Base-by-base conservation (phyloP, 2,113 vertebrate species). In the Meleagris gallopavo region DNA sequence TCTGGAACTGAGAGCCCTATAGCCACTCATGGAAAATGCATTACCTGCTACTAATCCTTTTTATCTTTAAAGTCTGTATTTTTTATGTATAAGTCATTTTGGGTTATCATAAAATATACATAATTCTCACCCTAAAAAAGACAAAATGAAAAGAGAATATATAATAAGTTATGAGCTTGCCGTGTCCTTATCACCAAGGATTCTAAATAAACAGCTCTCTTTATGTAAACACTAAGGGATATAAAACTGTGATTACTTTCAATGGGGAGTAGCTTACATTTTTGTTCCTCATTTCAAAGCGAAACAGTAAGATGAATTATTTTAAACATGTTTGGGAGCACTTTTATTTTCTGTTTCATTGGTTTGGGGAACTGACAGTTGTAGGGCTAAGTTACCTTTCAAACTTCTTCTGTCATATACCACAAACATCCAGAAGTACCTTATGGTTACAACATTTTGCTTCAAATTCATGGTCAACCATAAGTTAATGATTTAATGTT, bases 21-120 rank as follows among this genome's bases (percentile, higher is more conserved):
- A 98, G 98, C 98, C 98, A 98, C 98, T 98, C 98, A 98, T 98
- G 98, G 98, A 98, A 98, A 98, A 98, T 98, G 98, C 98, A 98
- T 98, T 98, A 98, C 98, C 98, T 98, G 97, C 95, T 97, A 98
- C 98, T 98, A 98, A 98, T 98, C 98, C 98, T 98, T 98, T 98
- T 98, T 98, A 98, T 98, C 98, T 98, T 98, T 98, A 98, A 98
- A 98, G 98, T 98, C 98, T 97, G 98, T 98, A 98, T 98, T 98
- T 98, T 98, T 98, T 98, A 98, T 98, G 98, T 98, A 97, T 98
- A 98, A 98, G 97, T 98, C 97, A 98, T 98, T 98, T 98, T 98
- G 97, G 97, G 98, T 98, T 98, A 98, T 98, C 97, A 98, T 98
- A 98, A 98, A 98, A 98, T 98, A 98, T 98, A 98, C 98, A 98